These are phyloP conservation scores for Caenorhabditis remanei DNA, from an alignment of 1,140 invertebrate genomes.

Conservation along the genomic window DNA sequence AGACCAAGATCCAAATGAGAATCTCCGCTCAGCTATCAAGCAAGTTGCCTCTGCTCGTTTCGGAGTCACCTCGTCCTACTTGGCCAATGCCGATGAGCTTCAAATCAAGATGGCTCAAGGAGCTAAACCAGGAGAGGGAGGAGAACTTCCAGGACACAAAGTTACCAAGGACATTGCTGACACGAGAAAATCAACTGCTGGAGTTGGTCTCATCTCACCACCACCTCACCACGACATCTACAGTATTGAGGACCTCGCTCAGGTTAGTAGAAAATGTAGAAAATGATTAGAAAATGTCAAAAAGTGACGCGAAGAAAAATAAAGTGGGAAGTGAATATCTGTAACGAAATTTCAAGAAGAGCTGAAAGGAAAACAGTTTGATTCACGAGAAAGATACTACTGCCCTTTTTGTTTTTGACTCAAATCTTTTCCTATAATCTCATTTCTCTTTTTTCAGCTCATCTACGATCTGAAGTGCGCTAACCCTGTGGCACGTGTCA, in stretches of 20 bases:
- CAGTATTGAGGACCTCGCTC: conserved; percentile 97
- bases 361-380: neutral
- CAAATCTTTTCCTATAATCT: neutral
- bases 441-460: conserved; percentile 80
- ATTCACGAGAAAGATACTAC: too few relatives aligned
- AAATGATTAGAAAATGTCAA: neutral
- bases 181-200: conserved; percentile 93
- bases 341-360: neutral
- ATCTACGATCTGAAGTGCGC: conserved; percentile 98
- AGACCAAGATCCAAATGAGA: conserved; percentile 84
- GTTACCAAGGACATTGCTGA: conserved; percentile 94
- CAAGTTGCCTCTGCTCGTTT: conserved; percentile 95
- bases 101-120: conserved; percentile 99
- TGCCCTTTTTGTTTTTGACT: conserved; percentile 37
- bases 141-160: conserved; percentile 90
- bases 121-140: conserved; percentile 94
- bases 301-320: neutral
- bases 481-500: conserved; percentile 93
- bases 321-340: too few relatives aligned
- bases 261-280: conserved; percentile 79
- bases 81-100: conserved; percentile 94
- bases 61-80: conserved; percentile 95
- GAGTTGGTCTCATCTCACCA: conserved; percentile 97
- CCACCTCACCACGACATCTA: conserved; percentile 99
- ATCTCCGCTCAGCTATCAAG: conserved; percentile 84